Evolutionary conservation across 2,888 invertebrate genomes (phyloP).

Genomic region (Yponomeuta plumbellus): DNA sequence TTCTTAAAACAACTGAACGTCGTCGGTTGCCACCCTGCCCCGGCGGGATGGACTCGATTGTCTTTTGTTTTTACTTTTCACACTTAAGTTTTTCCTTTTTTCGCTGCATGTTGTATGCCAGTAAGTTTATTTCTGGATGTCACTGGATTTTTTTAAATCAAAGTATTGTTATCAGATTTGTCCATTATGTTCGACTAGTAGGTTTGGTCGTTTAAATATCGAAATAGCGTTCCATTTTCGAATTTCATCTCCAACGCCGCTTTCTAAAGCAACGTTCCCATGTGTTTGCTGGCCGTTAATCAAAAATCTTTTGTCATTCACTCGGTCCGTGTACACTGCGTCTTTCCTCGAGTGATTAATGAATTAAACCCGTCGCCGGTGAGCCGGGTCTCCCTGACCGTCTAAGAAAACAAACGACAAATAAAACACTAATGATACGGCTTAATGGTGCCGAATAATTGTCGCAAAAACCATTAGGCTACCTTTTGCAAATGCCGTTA

Average conservation of each 20-base stretch:
- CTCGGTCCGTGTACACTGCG: constrained; percentile 39
- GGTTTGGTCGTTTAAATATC: neutral
- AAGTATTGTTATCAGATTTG: too few species aligned
- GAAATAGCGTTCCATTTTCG: neutral
- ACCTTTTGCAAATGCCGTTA: constrained; percentile 32
- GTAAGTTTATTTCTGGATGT: neutral
- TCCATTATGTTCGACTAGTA: too few species aligned
- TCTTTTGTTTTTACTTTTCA: constrained; percentile 9
- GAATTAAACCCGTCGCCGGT: constrained; percentile 51
- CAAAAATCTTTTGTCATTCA: constrained; percentile 57
- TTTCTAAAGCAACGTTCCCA: constrained; percentile 9
- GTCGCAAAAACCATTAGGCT: constrained; percentile 50
- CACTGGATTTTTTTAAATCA: neutral
- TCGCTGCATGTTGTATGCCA: neutral
- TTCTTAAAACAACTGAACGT: constrained; percentile 55
- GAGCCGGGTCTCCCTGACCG: constrained; percentile 43
- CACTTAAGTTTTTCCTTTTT: neutral
- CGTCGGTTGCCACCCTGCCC: neutral
- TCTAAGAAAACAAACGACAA: constrained; percentile 60
- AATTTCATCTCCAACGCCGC: neutral
- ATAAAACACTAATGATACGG: constrained; percentile 62
- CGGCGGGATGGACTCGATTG: neutral
- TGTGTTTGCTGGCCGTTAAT: constrained; percentile 60
- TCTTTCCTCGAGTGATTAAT: constrained; percentile 54
- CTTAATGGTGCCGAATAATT: constrained; percentile 65